Evolutionary conservation across 2,888 invertebrate genomes (phyloP).

Genomic region (Megaustenia siamemsis): DNA sequence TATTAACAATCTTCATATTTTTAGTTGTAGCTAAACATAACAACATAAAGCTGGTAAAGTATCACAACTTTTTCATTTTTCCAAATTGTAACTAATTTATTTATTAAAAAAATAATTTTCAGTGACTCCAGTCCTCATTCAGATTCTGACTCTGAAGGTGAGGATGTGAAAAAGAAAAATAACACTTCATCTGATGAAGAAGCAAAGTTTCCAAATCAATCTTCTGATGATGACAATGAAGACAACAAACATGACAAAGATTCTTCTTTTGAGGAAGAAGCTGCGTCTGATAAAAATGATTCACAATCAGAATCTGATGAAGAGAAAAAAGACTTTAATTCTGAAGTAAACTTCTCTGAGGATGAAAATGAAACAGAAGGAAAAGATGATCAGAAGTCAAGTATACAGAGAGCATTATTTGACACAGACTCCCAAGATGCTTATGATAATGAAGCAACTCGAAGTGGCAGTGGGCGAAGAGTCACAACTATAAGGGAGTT

Average conservation of each 20-base stretch:
- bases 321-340: slow-evolving; percentile 43
- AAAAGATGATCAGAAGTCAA: slow-evolving; percentile 40
- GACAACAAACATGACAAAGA: slow-evolving; percentile 50
- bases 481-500: slow-evolving; percentile 62
- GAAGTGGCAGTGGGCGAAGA: slow-evolving; percentile 53
- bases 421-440: slow-evolving; percentile 65
- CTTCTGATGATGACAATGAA: slow-evolving; percentile 46
- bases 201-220: slow-evolving; percentile 50
- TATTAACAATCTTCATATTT: too few relatives aligned
- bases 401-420: slow-evolving; percentile 55
- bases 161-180: slow-evolving; percentile 52
- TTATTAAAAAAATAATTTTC: slow-evolving; percentile 23
- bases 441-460: slow-evolving; percentile 42
- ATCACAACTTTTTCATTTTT: background rate
- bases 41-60: too few relatives aligned
- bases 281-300: slow-evolving; percentile 57
- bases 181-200: slow-evolving; percentile 53
- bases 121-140: slow-evolving; percentile 64
- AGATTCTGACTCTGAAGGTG: slow-evolving; percentile 62
- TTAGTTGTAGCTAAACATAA: too few relatives aligned
- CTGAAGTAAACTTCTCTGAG: slow-evolving; percentile 28
- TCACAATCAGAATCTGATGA: slow-evolving; percentile 49
- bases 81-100: background rate
- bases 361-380: slow-evolving; percentile 51
- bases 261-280: slow-evolving; percentile 47